Percentiles rank a stretch among this genome's conserved stretches.
These are phyloP conservation scores for Zoanthus sociatus DNA, from an alignment of 92 coral and sea anemone species.

Conservation along the genomic window DNA sequence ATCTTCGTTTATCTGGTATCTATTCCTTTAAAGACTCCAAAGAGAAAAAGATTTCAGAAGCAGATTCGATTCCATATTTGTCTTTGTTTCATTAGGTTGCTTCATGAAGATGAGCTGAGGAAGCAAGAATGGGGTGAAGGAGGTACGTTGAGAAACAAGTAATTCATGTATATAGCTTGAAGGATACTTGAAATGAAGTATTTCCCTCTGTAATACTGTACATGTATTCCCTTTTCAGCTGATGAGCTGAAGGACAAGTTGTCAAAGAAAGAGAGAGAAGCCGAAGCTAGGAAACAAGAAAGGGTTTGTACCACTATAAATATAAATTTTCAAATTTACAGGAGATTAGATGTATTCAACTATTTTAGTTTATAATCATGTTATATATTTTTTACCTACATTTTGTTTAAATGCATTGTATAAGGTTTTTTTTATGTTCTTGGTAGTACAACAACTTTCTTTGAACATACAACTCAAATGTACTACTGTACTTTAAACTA, in stretches of 20 bases:
- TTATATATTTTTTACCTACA: not conserved
- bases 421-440: not conserved
- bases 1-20: too few relatives aligned
- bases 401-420: not conserved
- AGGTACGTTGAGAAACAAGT: constrained; percentile 56
- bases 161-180: too few relatives aligned
- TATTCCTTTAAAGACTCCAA: too few relatives aligned
- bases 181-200: not conserved
- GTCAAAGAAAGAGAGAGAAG: constrained; percentile 82
- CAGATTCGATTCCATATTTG: too few relatives aligned
- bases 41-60: too few relatives aligned
- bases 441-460: not conserved
- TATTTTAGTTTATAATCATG: too few relatives aligned
- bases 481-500: constrained; percentile 13
- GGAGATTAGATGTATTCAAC: too few relatives aligned
- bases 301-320: constrained; percentile 63
- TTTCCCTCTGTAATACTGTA: not conserved
- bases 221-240: constrained; percentile 39
- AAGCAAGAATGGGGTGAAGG: constrained; percentile 84
- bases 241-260: constrained; percentile 88
- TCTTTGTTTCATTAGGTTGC: constrained; percentile 52
- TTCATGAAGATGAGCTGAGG: constrained; percentile 84
- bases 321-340: too few relatives aligned
- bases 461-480: not conserved
- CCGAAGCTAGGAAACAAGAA: constrained; percentile 89